Evolutionary conservation across 2,888 invertebrate genomes (phyloP), one percentile per base, ranked within the genome.

Genomic region (Aspidiotus destructor): DNA sequence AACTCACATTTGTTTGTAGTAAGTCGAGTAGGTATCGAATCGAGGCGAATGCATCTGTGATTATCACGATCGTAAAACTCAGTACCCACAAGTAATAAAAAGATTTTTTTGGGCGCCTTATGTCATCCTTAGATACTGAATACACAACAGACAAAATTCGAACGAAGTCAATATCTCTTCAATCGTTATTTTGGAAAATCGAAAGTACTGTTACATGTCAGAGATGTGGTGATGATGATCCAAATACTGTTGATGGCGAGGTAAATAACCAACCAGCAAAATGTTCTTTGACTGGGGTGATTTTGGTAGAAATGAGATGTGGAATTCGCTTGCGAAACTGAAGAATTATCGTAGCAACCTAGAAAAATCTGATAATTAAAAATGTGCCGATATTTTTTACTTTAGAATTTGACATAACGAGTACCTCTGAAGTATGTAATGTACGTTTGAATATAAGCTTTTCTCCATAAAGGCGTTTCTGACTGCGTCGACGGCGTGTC

Each of bases 11-110:
- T 13, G 48, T 6, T 13, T 13, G 10, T n/a, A 48, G 48, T n/a
- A 48, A 48, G n/a, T 48, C 48, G 48, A 48, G 48, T 48, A 48
- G n/a, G n/a, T 48, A 48, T n/a, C n/a, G 48, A 48, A 48, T n/a
- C 11, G 48, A 13, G 48, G 48, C 48, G 48, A 48, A 48, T 48
- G 48, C 48, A n/a, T 48, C 48, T 6, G 48, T 48, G n/a, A 48
- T 3, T 48, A 48, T 48, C 48, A 48, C 48, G 48, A 48, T 48
- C 10, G n/a, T n/a, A n/a, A n/a, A 13, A 11, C 10, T 48, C 10
- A 48, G 48, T 6, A 48, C 48, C 48, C 48, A 48, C n/a, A n/a
- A n/a, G 48, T n/a, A 48, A n/a, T n/a, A 48, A n/a, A 48, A n/a
- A 48, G 10, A 48, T 48, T 13, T 13, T 13, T n/a, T 11, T 13